Evolutionary conservation across 2,888 invertebrate species (phyloP).

Genomic region (Junonia oenone): DNA sequence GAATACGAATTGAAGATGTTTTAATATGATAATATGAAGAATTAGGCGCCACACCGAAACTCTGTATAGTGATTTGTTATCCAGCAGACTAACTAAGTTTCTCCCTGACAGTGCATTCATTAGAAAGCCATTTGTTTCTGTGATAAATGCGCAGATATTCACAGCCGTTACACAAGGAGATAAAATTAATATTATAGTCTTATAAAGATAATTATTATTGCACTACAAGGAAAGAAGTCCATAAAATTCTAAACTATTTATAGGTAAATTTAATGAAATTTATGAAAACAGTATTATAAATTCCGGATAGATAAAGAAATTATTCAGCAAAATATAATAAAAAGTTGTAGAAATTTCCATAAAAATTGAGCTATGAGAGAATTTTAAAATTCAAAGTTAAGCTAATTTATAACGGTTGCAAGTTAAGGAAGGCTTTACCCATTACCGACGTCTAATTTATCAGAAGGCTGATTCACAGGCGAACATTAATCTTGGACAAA

Average conservation of each 20-base stretch:
- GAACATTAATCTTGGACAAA: slow-evolving; percentile 12
- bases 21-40: not conserved
- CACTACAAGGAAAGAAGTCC: too few species aligned
- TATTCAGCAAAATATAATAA: too few species aligned
- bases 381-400: slow-evolving; percentile 2
- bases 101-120: slow-evolving; percentile 55
- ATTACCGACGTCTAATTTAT: slow-evolving; percentile 15
- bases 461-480: slow-evolving; percentile 8
- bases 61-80: slow-evolving; percentile 23
- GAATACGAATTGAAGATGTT: not conserved
- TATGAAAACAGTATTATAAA: too few species aligned
- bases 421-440: slow-evolving; percentile 7
- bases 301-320: too few species aligned
- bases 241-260: too few species aligned
- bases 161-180: slow-evolving; percentile 19
- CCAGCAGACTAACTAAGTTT: slow-evolving; percentile 65
- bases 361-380: too few species aligned
- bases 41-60: not conserved
- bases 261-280: too few species aligned
- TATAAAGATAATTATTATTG: too few species aligned
- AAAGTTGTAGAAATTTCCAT: too few species aligned
- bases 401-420: slow-evolving; percentile 6
- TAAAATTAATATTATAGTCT: not conserved
- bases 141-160: slow-evolving; percentile 29
- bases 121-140: slow-evolving; percentile 63